A percentile compares a stretch with the other conserved stretches of the same genome.
These are phyloP conservation scores for Solenodon paradoxus DNA, from an alignment of 2,113 vertebrate genomes.

Conservation along the genomic window DNA sequence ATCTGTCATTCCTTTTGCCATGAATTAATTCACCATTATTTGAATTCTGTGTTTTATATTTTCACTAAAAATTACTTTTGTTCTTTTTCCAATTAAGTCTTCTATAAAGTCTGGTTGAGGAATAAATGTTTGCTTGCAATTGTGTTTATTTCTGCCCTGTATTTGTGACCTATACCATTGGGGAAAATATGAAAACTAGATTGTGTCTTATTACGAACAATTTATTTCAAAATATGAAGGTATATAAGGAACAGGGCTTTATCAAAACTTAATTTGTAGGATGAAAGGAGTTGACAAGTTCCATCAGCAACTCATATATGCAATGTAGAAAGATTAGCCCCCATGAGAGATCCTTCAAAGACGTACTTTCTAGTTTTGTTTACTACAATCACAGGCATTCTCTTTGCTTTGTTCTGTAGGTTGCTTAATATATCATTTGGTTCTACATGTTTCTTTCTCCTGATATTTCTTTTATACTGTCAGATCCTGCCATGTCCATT, in stretches of 20 bases:
- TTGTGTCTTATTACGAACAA: constrained; percentile 65
- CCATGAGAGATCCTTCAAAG: constrained; percentile 77
- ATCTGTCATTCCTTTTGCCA: background rate
- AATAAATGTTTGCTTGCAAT: constrained; percentile 25
- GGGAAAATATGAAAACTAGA: constrained; percentile 51
- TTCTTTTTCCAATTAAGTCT: constrained; percentile 44
- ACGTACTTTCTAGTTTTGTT: constrained; percentile 72
- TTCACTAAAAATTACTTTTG: background rate
- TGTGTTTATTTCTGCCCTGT: constrained; percentile 50
- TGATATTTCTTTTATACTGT: constrained; percentile 84
- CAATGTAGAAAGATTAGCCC: constrained; percentile 76
- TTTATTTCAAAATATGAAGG: constrained; percentile 68
- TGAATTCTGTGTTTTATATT: background rate
- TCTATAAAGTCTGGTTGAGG: constrained; percentile 30
- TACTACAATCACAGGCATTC: constrained; percentile 70
- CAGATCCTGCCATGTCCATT: constrained; percentile 86
- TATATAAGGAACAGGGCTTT: constrained; percentile 62
- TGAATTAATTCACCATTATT: constrained; percentile 14
- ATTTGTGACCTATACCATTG: constrained; percentile 37
- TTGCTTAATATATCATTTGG: constrained; percentile 82
- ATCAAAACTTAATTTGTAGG: constrained; percentile 74
- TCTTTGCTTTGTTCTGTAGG: constrained; percentile 78
- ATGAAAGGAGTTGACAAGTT: constrained; percentile 69
- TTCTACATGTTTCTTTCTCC: constrained; percentile 79
- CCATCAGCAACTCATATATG: constrained; percentile 41